Conservation (phyloP, 2,113 vertebrate species). For the Charina bottae region DNA sequence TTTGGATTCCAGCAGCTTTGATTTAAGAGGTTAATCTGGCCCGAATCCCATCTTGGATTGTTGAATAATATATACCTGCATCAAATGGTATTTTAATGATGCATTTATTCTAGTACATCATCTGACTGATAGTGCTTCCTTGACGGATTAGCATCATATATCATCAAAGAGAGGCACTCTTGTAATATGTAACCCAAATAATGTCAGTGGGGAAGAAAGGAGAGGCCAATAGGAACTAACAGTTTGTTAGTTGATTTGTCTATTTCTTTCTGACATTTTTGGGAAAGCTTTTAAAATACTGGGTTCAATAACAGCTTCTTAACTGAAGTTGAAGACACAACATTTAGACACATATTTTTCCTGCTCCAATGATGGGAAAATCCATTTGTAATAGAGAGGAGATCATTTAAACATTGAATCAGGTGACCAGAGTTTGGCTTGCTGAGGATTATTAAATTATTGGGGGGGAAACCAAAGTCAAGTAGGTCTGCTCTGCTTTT, state of each 20-base stretch:
- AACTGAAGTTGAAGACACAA: constrained; percentile 16
- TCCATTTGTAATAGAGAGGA: neutral
- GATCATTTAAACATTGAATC: neutral
- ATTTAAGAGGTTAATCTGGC: constrained; percentile 50
- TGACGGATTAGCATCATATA: constrained; percentile 59
- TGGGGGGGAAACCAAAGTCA: neutral
- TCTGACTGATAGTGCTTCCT: constrained; percentile 33
- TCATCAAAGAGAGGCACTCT: constrained; percentile 29
- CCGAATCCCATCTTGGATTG: constrained; percentile 4
- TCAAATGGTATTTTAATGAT: constrained; percentile 58
- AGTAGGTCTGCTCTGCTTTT: neutral
- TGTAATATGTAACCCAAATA: constrained; percentile 53
- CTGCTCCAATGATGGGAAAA: neutral
- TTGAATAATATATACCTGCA: constrained; percentile 46
- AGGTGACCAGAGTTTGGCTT: neutral
- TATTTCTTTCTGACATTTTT: constrained; percentile 33
- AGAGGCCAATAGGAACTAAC: constrained; percentile 22
- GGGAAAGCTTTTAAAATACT: constrained; percentile 48
- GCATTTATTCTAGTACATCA: constrained; percentile 59
- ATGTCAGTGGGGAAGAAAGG: constrained; percentile 46
- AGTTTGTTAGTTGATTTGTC: constrained; percentile 34
- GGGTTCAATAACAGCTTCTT: constrained; percentile 30
- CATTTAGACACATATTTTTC: neutral
- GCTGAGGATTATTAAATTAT: neutral
- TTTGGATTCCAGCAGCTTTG: constrained; percentile 44